Percentiles rank a stretch among this genome's conserved stretches.
Evolutionary conservation across 2,113 vertebrate species (phyloP).

Genomic region (Ictidomys tridecemlineatus): DNA sequence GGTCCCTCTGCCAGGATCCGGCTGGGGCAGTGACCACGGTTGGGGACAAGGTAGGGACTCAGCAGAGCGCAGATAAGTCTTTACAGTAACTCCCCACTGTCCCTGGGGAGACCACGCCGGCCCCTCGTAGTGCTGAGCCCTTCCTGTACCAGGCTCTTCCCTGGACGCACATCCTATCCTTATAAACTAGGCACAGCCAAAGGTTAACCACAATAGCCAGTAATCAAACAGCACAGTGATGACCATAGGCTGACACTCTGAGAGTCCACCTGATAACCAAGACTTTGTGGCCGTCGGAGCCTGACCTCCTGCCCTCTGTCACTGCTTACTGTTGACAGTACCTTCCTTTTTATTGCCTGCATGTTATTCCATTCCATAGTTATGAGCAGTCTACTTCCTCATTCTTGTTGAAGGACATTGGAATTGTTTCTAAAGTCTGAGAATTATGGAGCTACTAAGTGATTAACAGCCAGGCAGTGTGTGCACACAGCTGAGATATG

Average conservation of each 20-base stretch:
- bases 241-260: neutral
- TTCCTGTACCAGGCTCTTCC: neutral
- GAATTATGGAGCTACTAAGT: neutral
- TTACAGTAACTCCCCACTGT: fast-evolving
- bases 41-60: neutral
- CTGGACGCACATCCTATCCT: too few relatives aligned
- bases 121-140: neutral
- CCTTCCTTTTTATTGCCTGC: neutral
- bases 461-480: too few relatives aligned
- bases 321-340: neutral
- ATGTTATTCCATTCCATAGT: neutral
- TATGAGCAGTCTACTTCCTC: neutral
- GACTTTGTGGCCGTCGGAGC: neutral
- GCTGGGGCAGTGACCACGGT: neutral
- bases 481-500: too few relatives aligned
- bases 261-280: neutral
- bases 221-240: too few relatives aligned
- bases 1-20: neutral
- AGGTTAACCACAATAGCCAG: neutral
- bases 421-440: neutral
- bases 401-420: neutral
- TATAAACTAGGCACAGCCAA: neutral
- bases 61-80: neutral
- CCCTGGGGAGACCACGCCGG: neutral
- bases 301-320: too few relatives aligned